phyloP scores from a whole-genome alignment of 2,113 vertebrate species.

The Thunnus maccoyii region DNA sequence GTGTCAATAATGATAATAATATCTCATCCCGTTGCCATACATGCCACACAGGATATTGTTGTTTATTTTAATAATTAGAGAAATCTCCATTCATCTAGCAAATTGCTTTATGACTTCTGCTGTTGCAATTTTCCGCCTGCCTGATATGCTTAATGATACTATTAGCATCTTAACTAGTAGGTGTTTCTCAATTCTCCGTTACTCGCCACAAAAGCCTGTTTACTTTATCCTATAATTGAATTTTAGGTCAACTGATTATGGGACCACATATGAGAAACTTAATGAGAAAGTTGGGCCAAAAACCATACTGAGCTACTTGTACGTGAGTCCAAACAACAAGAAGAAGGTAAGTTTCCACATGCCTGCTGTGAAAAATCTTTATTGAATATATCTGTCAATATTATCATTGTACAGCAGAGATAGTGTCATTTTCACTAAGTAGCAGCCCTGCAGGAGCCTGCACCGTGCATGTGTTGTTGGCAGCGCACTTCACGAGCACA shows the following conservation, averaged over 20 bases:
- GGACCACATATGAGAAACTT: slow-evolving; percentile 94
- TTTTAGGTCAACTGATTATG: slow-evolving; percentile 96
- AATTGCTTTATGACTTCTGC: slow-evolving; percentile 76
- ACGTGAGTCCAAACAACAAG: slow-evolving; percentile 96
- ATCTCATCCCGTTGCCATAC: background rate
- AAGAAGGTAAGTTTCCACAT: slow-evolving; percentile 88
- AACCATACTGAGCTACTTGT: slow-evolving; percentile 94
- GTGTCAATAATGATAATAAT: slow-evolving; percentile 16
- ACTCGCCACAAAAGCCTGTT: slow-evolving; percentile 44
- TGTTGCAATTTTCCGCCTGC: slow-evolving; percentile 80
- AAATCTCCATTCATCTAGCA: slow-evolving; percentile 71
- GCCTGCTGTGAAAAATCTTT: background rate
- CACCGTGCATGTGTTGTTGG: slow-evolving; percentile 11
- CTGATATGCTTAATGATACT: slow-evolving; percentile 73
- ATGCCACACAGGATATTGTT: slow-evolving; percentile 53
- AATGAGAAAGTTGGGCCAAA: slow-evolving; percentile 95
- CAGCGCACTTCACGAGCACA: slow-evolving; percentile 33
- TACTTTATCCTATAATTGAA: slow-evolving; percentile 84
- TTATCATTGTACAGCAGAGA: slow-evolving; percentile 14
- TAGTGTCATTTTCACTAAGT: slow-evolving; percentile 30
- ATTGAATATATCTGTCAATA: slow-evolving; percentile 24
- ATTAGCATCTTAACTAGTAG: slow-evolving; percentile 70
- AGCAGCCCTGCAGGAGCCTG: slow-evolving; percentile 40
- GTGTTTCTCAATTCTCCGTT: slow-evolving; percentile 48
- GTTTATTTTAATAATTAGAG: slow-evolving; percentile 73